Percentiles rank a stretch among this genome's conserved stretches.
Conservation (phyloP, 2,797 vertebrate species). For the Chanos chanos region DNA sequence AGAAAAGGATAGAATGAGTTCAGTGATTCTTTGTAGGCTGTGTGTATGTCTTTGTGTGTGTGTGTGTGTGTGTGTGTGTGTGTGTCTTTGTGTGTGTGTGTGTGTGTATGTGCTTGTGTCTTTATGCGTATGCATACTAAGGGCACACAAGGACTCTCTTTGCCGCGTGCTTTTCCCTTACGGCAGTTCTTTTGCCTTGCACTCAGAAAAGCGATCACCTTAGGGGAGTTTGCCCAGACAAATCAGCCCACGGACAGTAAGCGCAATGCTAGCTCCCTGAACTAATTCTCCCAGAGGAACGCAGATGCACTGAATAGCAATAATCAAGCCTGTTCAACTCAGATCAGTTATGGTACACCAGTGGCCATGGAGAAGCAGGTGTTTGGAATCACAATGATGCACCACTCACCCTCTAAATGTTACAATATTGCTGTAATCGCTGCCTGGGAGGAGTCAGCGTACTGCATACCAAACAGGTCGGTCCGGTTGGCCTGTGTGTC, state of each 20-base stretch:
- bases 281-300: slow-evolving; percentile 36
- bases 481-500: slow-evolving; percentile 14
- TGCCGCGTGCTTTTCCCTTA: too few relatives aligned
- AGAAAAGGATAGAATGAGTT: too few relatives aligned
- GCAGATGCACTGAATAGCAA: slow-evolving; percentile 38
- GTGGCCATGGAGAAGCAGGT: background rate
- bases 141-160: too few relatives aligned
- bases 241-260: slow-evolving; percentile 34
- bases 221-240: slow-evolving; percentile 27
- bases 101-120: too few relatives aligned
- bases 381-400: slow-evolving; percentile 19
- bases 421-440: slow-evolving; percentile 36
- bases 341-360: slow-evolving; percentile 18
- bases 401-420: slow-evolving; percentile 24
- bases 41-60: too few relatives aligned
- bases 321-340: slow-evolving; percentile 11
- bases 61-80: too few relatives aligned
- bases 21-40: too few relatives aligned
- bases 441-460: slow-evolving; percentile 7
- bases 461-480: slow-evolving; percentile 25
- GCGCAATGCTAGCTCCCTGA: slow-evolving; percentile 39
- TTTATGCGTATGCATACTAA: too few relatives aligned
- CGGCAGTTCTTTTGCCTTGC: too few relatives aligned
- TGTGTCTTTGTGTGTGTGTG: too few relatives aligned
- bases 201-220: too few relatives aligned